Base-by-base conservation (phyloP, 2,888 invertebrate species). In the Zele albiditarsus region DNA sequence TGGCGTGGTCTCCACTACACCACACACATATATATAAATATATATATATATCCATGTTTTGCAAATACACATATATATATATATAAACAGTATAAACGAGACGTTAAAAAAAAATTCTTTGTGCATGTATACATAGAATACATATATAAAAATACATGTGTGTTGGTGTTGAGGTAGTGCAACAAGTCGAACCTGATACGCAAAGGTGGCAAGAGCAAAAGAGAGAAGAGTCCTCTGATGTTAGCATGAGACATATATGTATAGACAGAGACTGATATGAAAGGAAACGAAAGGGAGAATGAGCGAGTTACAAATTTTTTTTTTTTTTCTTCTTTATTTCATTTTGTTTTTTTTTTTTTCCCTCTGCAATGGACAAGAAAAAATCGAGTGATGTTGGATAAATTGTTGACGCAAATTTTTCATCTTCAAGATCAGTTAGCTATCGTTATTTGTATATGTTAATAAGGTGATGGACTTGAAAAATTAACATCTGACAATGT, bases 1-100 rank as follows among this genome's bases (percentile, higher is more conserved):
- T 87, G 88, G 86, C 86, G 86, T 86, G 87, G 87, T 86, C 85
- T 83, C 80, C 78, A 75, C 77, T 77, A 78, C 77, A 79, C 77
- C 76, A 73, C 79, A 73, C 75, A 77, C 75, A 70, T 66, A 72
- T 53, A 65, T 62, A 62, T 57, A 46, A 60, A 46, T 28, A 57
- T 60, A n/a, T 33, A 27, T 42, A 60, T 42, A 53, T 46, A n/a
- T n/a, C n/a, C n/a, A 33, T 49, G 66, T 28, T 25, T 25, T 23
- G 8, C 20, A n/a, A n/a, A 20, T 20, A n/a, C 4, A 53, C 10
- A 53, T 53, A n/a, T 20, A 20, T 23, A 20, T 23, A 14, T 8
- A 33, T 33, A 8, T 3, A 33, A 5, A 8, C 8, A 8, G 33
- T 33, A 8, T 46, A 46, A 46, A 46, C 46, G 46, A 46, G 46